A percentile compares a stretch with the other conserved stretches of the same genome.
phyloP scores from a whole-genome alignment of 1,140 invertebrate genomes.

The Sitophilus oryzae region DNA sequence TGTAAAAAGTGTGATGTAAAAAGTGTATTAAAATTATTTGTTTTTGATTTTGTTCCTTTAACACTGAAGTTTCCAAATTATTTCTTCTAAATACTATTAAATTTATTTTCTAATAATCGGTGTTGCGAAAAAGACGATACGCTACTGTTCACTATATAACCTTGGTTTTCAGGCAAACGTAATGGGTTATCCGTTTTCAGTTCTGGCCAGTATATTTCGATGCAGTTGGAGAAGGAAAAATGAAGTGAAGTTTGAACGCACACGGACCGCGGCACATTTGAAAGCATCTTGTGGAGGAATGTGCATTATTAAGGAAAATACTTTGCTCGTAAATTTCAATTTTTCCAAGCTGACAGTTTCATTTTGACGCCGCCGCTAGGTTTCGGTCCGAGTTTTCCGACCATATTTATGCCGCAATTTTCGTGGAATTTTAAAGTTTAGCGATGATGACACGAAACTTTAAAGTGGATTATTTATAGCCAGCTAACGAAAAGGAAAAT shows the following conservation, averaged over 20 bases:
- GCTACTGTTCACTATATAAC: no score
- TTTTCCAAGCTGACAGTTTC: constrained; percentile 14
- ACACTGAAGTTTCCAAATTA: no score
- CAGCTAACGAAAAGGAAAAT: no score
- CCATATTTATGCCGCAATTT: constrained; percentile 11
- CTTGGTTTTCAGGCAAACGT: no score
- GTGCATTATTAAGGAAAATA: constrained; percentile 11
- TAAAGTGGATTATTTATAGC: not conserved
- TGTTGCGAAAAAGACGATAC: no score
- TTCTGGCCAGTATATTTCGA: not conserved
- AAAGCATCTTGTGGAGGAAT: constrained; percentile 7
- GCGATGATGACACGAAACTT: not conserved
- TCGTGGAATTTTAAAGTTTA: constrained; percentile 6
- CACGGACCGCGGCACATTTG: not conserved
- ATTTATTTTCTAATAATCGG: no score
- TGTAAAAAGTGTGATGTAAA: no score
- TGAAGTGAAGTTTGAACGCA: not conserved
- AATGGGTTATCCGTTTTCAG: not conserved
- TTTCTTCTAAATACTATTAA: no score
- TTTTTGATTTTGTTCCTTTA: no score
- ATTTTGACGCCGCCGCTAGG: constrained; percentile 11
- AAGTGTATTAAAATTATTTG: no score
- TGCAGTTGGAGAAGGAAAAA: not conserved
- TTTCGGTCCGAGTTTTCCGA: not conserved
- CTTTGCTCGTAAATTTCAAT: constrained; percentile 13